phyloP scores from a whole-genome alignment of 1,140 invertebrate species.

The Leptestheria dahalacensis region DNA sequence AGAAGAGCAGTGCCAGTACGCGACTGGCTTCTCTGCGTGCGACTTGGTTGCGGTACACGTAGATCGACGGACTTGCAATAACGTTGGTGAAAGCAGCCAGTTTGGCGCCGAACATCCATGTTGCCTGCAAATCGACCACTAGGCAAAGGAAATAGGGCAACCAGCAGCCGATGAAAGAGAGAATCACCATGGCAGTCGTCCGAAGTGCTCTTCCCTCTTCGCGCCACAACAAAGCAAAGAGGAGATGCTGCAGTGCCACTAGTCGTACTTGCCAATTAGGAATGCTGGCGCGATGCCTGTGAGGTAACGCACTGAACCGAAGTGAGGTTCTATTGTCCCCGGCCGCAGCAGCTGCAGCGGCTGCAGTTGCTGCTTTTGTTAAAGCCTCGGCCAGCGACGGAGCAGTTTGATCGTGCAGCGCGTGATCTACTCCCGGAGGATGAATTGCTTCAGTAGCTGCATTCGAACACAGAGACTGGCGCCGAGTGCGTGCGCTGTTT shows the following conservation, averaged over 20 bases:
- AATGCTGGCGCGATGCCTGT: not conserved
- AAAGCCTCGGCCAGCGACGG: not conserved
- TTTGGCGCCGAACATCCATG: slow-evolving; percentile 21
- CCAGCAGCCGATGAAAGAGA: slow-evolving; percentile 38
- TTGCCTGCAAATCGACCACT: slow-evolving; percentile 20
- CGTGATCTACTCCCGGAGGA: slow-evolving; percentile 4
- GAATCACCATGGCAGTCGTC: slow-evolving; percentile 37
- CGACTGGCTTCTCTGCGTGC: slow-evolving; percentile 14
- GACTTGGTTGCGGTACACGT: slow-evolving; percentile 36
- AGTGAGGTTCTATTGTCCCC: slow-evolving; percentile 2
- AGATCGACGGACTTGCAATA: slow-evolving; percentile 36
- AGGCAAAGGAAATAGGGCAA: slow-evolving; percentile 33
- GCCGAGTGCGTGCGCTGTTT: slow-evolving; percentile 36
- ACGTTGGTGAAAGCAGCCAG: slow-evolving; percentile 15
- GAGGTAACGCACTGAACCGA: not conserved
- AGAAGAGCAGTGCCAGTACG: slow-evolving; percentile 3
- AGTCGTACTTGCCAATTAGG: slow-evolving; percentile 15
- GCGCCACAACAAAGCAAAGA: slow-evolving; percentile 30
- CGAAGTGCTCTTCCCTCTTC: slow-evolving; percentile 40
- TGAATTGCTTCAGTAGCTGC: slow-evolving; percentile 15
- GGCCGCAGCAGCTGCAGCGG: slow-evolving; percentile 9
- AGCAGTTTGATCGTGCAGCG: not conserved
- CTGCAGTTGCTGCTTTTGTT: not conserved
- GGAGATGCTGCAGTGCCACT: slow-evolving; percentile 28
- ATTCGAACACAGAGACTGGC: slow-evolving; percentile 31